Base-by-base conservation (phyloP, 2,888 invertebrate species). In the Leucophenga maculata region DNA sequence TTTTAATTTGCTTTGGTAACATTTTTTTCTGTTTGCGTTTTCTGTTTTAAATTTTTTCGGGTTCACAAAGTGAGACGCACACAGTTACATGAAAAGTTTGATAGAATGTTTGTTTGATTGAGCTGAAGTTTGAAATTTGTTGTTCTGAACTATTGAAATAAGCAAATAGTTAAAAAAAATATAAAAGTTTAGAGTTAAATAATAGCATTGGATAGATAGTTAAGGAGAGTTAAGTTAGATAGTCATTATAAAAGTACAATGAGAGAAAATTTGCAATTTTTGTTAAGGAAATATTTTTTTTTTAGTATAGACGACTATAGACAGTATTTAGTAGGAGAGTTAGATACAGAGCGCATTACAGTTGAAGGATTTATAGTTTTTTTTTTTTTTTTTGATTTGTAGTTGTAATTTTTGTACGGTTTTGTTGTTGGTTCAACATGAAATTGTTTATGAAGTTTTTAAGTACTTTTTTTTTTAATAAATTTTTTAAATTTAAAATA, bases 311-410 rank as follows among this genome's bases (percentile, higher is more conserved):
- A 52, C 46, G 26, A 22, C 55, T 60, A 69, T 39, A 72, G 48
- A 70, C 69, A 69, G 60, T 68, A 67, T 32, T 67, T 55, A 68
- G 54, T 26, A 20, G 62, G 26, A 71, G 54, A 74, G 39, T 72
- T 9, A 73, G 55, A 72, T 48, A 71, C 59, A 72, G 71, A 75
- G 70, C 74, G 75, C 73, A 78, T 77, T 74, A 75, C 74, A 78
- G 75, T 78, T 77, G 65, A 68, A 68, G 52, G 55, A 14, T n/a
- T n/a, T n/a, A n/a, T 18, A 14, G 73, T 64, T 77, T 26, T 26
- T 26, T 26, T 26, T 26, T 26, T 26, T 2, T 26, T 26, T 3
- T 26, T 26, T 26, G 26, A n/a, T n/a, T 26, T 3, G 26, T 72
- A 69, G 48, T 20, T 64, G n/a, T 16, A 75, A 69, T 72, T 70